phyloP scores from a whole-genome alignment of 2,797 vertebrate genomes.

The Acrocephalus scirpaceus region DNA sequence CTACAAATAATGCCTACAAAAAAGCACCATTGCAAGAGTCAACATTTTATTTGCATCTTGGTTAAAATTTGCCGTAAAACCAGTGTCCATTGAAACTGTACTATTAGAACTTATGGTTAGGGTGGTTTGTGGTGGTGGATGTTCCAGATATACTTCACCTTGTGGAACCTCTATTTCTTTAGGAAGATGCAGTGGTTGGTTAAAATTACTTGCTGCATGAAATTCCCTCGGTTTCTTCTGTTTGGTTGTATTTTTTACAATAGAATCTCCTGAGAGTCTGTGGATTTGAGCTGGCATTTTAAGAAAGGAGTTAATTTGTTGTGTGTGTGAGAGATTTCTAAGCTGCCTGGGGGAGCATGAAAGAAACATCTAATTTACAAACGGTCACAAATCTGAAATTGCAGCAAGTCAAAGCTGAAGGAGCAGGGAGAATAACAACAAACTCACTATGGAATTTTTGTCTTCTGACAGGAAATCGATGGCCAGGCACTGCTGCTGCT shows the following conservation, averaged over 20 bases:
- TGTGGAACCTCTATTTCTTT: not conserved
- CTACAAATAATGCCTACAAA: not conserved
- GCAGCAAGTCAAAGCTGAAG: not conserved
- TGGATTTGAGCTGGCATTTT: not conserved
- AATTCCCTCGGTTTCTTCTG: not conserved
- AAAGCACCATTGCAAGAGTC: not conserved
- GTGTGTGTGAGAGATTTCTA: not conserved
- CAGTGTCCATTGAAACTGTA: not conserved
- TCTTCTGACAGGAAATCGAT: constrained; percentile 89
- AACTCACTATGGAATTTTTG: constrained; percentile 31
- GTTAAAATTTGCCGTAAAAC: not conserved
- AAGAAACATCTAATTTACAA: not conserved
- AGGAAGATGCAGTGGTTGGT: not conserved
- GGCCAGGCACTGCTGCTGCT: constrained; percentile 95
- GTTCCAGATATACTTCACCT: not conserved
- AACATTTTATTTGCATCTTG: not conserved
- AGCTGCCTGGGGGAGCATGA: not conserved
- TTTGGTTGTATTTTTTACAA: not conserved
- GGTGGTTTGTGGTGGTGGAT: not conserved
- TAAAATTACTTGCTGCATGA: not conserved
- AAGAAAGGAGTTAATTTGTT: not conserved
- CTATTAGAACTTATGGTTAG: not conserved
- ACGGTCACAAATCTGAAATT: not conserved
- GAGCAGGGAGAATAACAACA: not conserved
- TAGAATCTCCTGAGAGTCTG: not conserved